Percentiles rank a stretch among this genome's conserved stretches.
Conservation (phyloP, 30 jellyfish, hydroid and myxozoan species). For the Nemopilema nomurai region DNA sequence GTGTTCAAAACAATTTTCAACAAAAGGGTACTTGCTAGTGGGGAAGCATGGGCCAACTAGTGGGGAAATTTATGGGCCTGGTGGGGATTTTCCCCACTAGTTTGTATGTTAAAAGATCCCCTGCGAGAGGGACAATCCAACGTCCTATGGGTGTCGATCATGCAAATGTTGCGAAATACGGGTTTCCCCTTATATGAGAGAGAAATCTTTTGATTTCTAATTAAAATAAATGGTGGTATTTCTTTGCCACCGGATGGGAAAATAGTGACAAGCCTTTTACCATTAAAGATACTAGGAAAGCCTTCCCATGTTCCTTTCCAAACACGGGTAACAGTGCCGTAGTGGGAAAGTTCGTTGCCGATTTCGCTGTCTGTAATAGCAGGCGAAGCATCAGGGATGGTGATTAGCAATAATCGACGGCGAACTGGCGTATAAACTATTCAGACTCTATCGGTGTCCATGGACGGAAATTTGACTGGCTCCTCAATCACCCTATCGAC, state of each 20-base stretch:
- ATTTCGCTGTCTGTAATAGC: background rate
- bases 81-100: slow-evolving; percentile 28
- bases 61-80: slow-evolving; percentile 36
- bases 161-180: background rate
- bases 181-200: background rate
- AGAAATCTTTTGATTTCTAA: background rate
- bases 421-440: background rate
- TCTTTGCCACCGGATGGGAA: slow-evolving; percentile 10
- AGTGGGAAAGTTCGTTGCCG: background rate
- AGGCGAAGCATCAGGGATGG: background rate
- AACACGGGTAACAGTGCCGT: background rate
- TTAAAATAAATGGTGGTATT: background rate
- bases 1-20: slow-evolving; percentile 13
- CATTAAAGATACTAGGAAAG: background rate
- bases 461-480: background rate
- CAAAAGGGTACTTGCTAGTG: slow-evolving; percentile 36
- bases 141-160: background rate
- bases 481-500: background rate
- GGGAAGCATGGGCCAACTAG: slow-evolving; percentile 38
- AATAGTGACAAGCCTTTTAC: background rate
- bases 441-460: background rate
- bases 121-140: background rate
- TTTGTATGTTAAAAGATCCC: slow-evolving; percentile 30
- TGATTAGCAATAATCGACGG: background rate
- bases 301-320: slow-evolving; percentile 11